Evolutionary conservation across 2,113 vertebrate genomes (phyloP), one percentile per base, ranked within the genome.

Genomic region (Kryptolebias marmoratus): DNA sequence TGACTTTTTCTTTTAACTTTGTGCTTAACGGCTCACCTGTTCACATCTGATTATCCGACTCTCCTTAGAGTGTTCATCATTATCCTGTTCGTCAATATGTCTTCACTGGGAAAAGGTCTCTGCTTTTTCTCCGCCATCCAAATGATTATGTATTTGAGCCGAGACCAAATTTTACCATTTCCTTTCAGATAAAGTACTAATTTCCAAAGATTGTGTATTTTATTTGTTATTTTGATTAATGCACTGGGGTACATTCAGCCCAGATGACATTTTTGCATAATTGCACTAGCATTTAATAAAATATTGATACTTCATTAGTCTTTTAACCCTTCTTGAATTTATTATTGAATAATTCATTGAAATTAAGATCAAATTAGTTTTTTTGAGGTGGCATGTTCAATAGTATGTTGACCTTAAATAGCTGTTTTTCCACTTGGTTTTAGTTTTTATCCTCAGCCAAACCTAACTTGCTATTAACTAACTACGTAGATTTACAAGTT

Each of bases 21-120:
- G 36, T 36, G 36, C 36, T 3, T 36, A 36, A 36, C 36, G 3
- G 36, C 36, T 36, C 36, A 36, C 36, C 36, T 36, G 36, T 36
- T 36, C 36, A 7, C 7, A 7, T 36, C 36, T 36, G 36, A 36
- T 36, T 3, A 36, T 4, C 36, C 7, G 36, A 22, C 22, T 22
- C 22, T 22, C 22, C 22, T 22, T 22, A 22, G 22, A 22, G 22
- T 7, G 36, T 36, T 81, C 60, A 71, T 82, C 75, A 66, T 61
- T 63, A 47, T 64, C 28, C 58, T 49, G 45, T 83, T 73, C 49
- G 54, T 72, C 74, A 63, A 61, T 81, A 69, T 10, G 11, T 62
- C 27, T 52, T 22, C 49, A 69, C 28, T 36, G 18, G 77, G 32
- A 11, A 13, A 22, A 66, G 44, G 64, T 77, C 47, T 70, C 55